These are phyloP conservation scores for Crossocerus cetratus DNA, from an alignment of 2,888 invertebrate genomes.

Conservation along the genomic window DNA sequence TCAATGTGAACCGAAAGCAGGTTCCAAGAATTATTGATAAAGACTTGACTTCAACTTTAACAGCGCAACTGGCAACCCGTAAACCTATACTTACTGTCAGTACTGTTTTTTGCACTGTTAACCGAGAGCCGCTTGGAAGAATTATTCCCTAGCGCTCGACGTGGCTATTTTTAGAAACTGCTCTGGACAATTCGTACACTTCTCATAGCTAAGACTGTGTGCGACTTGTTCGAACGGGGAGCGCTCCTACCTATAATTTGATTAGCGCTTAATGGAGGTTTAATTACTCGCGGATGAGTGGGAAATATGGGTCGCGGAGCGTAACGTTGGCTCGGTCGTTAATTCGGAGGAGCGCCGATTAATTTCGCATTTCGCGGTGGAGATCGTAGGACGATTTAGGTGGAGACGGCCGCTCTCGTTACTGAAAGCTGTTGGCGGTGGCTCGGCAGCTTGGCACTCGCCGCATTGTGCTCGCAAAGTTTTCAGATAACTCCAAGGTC, in stretches of 20 bases:
- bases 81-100: too few relatives aligned
- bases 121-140: too few relatives aligned
- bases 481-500: conserved; percentile 28
- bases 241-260: conserved; percentile 8
- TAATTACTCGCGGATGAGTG: conserved; percentile 13
- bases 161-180: too few relatives aligned
- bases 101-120: too few relatives aligned
- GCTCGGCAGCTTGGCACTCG: conserved; percentile 26
- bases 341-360: not conserved
- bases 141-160: too few relatives aligned
- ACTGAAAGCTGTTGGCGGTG: conserved; percentile 21
- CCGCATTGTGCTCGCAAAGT: conserved; percentile 24
- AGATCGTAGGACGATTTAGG: not conserved
- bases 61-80: too few relatives aligned
- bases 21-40: too few relatives aligned
- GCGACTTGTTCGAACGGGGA: not conserved
- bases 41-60: too few relatives aligned
- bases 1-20: too few relatives aligned
- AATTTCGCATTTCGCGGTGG: conserved; percentile 8
- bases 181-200: too few relatives aligned
- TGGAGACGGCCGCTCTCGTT: conserved; percentile 9
- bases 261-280: conserved; percentile 22
- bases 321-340: not conserved
- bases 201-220: too few relatives aligned
- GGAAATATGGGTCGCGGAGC: not conserved